phyloP scores from a whole-genome alignment of 2,797 vertebrate species.

The Gymnopithys bicolor region DNA sequence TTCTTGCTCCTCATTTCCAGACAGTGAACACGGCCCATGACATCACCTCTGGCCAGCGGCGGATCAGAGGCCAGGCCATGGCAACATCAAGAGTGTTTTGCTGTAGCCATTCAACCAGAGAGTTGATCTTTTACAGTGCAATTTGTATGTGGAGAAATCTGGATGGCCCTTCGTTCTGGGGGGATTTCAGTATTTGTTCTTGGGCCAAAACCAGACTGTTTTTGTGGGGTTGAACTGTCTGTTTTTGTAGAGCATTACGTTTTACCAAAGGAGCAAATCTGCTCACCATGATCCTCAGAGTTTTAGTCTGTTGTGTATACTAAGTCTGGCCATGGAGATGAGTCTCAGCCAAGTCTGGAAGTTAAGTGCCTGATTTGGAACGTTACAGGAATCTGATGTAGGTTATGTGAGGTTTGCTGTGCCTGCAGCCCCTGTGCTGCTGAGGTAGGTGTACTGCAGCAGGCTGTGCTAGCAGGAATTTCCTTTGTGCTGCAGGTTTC shows the following conservation, averaged over 20 bases:
- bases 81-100: constrained; percentile 3
- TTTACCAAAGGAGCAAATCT: constrained; percentile 36
- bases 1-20: constrained; percentile 30
- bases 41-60: not conserved
- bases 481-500: constrained; percentile 50
- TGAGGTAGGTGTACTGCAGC: constrained; percentile 44
- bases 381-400: not conserved
- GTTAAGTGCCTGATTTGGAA: constrained; percentile 10
- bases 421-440: constrained; percentile 23
- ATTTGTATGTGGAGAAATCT: not conserved
- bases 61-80: not conserved
- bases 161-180: not conserved
- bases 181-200: not conserved
- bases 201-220: not conserved
- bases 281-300: not conserved
- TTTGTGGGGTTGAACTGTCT: not conserved
- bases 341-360: constrained; percentile 33
- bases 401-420: constrained; percentile 43
- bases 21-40: not conserved
- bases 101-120: not conserved
- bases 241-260: constrained; percentile 22
- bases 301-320: constrained; percentile 1
- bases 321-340: not conserved
- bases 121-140: not conserved
- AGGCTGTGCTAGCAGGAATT: not conserved